Percentiles rank a stretch among this genome's conserved stretches.
Evolutionary conservation across 2,888 invertebrate genomes (phyloP).

Genomic region (Heterodera filipjevi): DNA sequence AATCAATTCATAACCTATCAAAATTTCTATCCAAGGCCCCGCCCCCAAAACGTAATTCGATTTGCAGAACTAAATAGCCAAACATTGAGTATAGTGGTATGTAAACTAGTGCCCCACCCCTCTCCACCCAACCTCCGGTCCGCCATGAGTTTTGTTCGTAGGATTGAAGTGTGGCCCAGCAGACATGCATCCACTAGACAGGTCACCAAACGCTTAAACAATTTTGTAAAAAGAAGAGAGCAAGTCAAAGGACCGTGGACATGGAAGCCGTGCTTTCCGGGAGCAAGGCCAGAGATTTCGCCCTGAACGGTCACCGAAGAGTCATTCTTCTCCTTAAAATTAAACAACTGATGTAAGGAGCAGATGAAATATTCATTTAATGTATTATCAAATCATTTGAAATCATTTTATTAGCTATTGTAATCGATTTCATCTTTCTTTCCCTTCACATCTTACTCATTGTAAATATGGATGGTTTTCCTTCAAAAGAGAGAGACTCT

Average conservation of each 20-base stretch:
- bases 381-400: too few relatives aligned
- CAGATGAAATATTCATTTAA: too few relatives aligned
- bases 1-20: not conserved
- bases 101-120: too few relatives aligned
- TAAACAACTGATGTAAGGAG: too few relatives aligned
- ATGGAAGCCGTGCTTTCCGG: slow-evolving; percentile 65
- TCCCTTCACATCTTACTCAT: too few relatives aligned
- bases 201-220: slow-evolving; percentile 53
- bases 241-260: slow-evolving; percentile 53
- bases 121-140: slow-evolving; percentile 63
- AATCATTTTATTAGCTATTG: too few relatives aligned
- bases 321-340: slow-evolving; percentile 47
- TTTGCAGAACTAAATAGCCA: too few relatives aligned
- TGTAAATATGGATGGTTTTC: too few relatives aligned
- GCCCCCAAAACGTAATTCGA: not conserved
- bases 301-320: slow-evolving; percentile 55
- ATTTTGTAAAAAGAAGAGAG: not conserved
- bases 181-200: slow-evolving; percentile 64
- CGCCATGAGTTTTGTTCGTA: slow-evolving; percentile 65
- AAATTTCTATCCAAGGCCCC: not conserved
- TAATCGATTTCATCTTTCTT: too few relatives aligned
- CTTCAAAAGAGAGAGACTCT: too few relatives aligned
- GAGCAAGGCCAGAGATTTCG: slow-evolving; percentile 60
- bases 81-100: too few relatives aligned
- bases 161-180: slow-evolving; percentile 67